phyloP scores from a whole-genome alignment of 2,888 invertebrate genomes.

The Panopea generosa region DNA sequence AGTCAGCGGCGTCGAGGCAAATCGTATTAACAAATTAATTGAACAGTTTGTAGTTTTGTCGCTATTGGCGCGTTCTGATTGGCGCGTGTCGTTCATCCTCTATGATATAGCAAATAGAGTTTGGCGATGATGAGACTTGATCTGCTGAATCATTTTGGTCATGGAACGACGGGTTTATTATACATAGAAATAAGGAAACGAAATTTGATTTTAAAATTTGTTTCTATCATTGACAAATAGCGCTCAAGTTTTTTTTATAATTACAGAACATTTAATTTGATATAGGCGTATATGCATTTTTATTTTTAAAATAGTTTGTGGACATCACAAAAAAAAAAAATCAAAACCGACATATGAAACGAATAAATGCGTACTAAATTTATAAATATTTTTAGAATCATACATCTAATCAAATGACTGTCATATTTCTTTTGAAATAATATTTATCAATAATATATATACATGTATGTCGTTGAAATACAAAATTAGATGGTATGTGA shows the following conservation, averaged over 20 bases:
- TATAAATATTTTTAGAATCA: no score
- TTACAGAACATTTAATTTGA: no score
- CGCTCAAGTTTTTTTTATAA: no score
- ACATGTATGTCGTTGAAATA: no score
- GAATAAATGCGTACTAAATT: no score
- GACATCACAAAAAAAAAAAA: no score
- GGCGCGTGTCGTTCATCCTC: slow-evolving; percentile 35
- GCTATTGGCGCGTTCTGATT: slow-evolving; percentile 57
- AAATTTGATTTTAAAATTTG: background rate
- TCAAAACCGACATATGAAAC: no score
- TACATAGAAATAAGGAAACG: background rate
- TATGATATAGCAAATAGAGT: slow-evolving; percentile 37
- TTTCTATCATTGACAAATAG: background rate
- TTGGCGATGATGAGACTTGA: slow-evolving; percentile 5
- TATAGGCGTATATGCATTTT: slow-evolving; percentile 1
- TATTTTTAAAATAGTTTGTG: no score
- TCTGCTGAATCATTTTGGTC: background rate
- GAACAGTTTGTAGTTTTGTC: slow-evolving; percentile 67
- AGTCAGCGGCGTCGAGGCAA: slow-evolving; percentile 49
- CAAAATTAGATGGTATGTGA: no score
- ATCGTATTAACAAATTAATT: slow-evolving; percentile 78
- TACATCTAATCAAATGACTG: no score
- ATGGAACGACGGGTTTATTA: background rate
- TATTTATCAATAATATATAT: no score
- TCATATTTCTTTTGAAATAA: no score